These are phyloP conservation scores for Xiphophorus birchmanni DNA, from an alignment of 2,797 vertebrate species.

Conservation along the genomic window DNA sequence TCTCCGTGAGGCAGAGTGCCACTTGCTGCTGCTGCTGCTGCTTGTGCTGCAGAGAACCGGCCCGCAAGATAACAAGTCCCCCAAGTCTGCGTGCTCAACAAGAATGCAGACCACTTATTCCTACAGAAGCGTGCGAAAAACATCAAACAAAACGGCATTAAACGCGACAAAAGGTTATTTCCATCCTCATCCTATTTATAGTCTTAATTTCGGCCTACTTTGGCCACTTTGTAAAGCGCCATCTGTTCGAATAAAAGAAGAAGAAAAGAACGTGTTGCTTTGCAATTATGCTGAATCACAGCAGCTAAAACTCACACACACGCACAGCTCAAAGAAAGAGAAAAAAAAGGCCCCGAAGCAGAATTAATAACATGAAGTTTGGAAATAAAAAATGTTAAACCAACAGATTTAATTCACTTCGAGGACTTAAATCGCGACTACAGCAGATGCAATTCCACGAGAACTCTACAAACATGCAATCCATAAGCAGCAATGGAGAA, in stretches of 20 bases:
- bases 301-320: neutral
- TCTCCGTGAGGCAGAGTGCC: conserved; percentile 33
- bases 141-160: neutral
- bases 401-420: neutral
- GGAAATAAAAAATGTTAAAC: neutral
- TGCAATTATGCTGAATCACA: conserved; percentile 7
- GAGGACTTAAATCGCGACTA: neutral
- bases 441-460: neutral
- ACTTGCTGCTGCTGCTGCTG: conserved; percentile 61
- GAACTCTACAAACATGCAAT: neutral
- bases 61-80: conserved; percentile 42
- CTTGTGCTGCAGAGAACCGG: conserved; percentile 24
- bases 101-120: conserved; percentile 7
- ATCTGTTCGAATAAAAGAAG: neutral
- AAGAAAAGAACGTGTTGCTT: neutral
- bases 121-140: conserved; percentile 12
- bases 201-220: neutral
- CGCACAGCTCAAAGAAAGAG: neutral
- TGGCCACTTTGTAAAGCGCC: neutral
- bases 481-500: neutral
- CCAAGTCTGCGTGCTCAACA: neutral
- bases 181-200: neutral
- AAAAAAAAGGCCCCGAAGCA: neutral
- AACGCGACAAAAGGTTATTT: neutral
- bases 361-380: neutral